A percentile compares a stretch with the other conserved stretches of the same genome.
Evolutionary conservation across 2,797 vertebrate species (phyloP).

Genomic region (Liparis tanakae): DNA sequence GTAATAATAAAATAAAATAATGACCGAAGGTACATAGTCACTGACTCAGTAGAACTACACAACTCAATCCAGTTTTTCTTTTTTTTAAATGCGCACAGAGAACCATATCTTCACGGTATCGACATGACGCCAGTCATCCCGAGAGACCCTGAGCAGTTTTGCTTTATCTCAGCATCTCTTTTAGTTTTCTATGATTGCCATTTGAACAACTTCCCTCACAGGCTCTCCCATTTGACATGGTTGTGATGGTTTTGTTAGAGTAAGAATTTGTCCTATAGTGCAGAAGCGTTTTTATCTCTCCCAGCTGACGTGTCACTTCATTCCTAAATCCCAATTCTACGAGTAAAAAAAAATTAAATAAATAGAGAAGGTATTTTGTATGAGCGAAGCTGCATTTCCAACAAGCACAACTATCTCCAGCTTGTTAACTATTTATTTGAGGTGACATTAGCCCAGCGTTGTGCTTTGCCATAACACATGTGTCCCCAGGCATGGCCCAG

Average conservation of each 20-base stretch:
- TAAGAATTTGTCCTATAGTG: slow-evolving; percentile 19
- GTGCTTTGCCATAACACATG: slow-evolving; percentile 81
- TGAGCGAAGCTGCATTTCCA: slow-evolving; percentile 48
- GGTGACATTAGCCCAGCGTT: slow-evolving; percentile 84
- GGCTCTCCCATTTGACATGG: slow-evolving; percentile 25
- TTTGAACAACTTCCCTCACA: slow-evolving; percentile 26
- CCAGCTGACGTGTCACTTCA: slow-evolving; percentile 42
- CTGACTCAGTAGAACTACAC: background rate
- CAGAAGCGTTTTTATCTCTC: slow-evolving; percentile 33
- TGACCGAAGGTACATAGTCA: background rate
- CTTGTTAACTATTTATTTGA: slow-evolving; percentile 90
- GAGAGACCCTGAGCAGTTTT: slow-evolving; percentile 23
- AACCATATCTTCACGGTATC: background rate
- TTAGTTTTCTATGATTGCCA: slow-evolving; percentile 35
- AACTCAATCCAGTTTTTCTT: slow-evolving; percentile 17
- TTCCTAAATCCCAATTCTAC: slow-evolving; percentile 48
- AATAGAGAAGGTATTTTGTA: slow-evolving; percentile 45
- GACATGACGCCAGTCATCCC: slow-evolving; percentile 21
- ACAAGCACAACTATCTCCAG: slow-evolving; percentile 74
- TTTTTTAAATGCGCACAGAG: slow-evolving; percentile 5
- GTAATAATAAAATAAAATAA: slow-evolving; percentile 4
- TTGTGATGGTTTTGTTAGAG: slow-evolving; percentile 45
- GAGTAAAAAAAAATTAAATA: slow-evolving; percentile 6
- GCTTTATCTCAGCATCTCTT: slow-evolving; percentile 41
- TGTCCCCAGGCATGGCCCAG: slow-evolving; percentile 81